These are phyloP conservation scores for Helarctos malayanus DNA, from an alignment of 2,797 vertebrate genomes.

Conservation along the genomic window DNA sequence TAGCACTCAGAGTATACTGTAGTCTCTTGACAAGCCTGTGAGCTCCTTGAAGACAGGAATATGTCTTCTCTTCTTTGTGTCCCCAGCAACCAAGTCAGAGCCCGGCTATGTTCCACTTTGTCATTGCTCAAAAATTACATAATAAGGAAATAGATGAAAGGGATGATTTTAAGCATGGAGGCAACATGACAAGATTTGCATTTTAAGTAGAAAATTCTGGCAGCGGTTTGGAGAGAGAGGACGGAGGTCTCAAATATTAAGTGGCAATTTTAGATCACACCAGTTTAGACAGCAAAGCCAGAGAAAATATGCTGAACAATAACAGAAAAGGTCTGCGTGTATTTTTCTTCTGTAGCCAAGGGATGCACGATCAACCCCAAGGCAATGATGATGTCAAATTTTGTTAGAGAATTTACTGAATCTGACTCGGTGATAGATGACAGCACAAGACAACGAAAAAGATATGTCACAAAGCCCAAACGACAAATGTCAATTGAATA, in stretches of 20 bases:
- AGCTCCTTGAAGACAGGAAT: background rate
- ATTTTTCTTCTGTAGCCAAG: conserved; percentile 43
- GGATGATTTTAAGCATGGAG: background rate
- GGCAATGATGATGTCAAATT: conserved; percentile 72
- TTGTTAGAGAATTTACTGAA: conserved; percentile 87
- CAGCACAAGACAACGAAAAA: conserved; percentile 66
- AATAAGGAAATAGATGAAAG: background rate
- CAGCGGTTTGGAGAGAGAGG: background rate
- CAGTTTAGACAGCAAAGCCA: conserved; percentile 30
- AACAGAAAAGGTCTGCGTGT: background rate
- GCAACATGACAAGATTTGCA: background rate
- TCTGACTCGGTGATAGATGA: conserved; percentile 71
- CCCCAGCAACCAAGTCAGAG: background rate
- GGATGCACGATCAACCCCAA: conserved; percentile 30
- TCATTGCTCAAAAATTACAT: background rate
- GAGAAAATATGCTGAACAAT: conserved; percentile 61
- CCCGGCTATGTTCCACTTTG: background rate
- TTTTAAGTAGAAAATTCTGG: conserved; percentile 55
- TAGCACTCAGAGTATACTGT: background rate
- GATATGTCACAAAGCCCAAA: conserved; percentile 33
- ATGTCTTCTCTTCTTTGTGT: background rate
- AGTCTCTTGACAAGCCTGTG: background rate
- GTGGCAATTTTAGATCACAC: conserved; percentile 52
- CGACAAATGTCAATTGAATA: conserved; percentile 53
- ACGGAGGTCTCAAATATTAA: conserved; percentile 29